These are phyloP conservation scores for Loris lydekkerianus DNA, from an alignment of 2,797 vertebrate genomes.

Conservation along the genomic window DNA sequence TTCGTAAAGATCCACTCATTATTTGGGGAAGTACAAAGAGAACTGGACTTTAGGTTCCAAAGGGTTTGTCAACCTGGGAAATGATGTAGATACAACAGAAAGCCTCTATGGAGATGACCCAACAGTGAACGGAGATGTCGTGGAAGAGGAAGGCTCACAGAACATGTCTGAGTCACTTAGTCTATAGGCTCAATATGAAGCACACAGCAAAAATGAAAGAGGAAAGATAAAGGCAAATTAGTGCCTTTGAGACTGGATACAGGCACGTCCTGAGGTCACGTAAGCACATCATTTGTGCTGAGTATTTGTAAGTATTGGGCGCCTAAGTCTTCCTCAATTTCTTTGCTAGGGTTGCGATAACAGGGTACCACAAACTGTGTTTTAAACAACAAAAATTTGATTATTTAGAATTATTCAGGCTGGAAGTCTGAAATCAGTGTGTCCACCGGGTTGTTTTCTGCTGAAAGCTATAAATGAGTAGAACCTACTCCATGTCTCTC, in stretches of 20 bases:
- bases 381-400: not conserved
- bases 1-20: not conserved
- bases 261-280: not conserved
- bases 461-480: too few species aligned
- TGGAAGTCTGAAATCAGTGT: not conserved
- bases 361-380: not conserved
- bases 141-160: not conserved
- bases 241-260: rapidly evolving
- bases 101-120: not conserved
- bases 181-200: not conserved
- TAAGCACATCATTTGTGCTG: not conserved
- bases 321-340: not conserved
- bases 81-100: not conserved
- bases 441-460: not conserved
- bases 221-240: not conserved
- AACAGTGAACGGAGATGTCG: not conserved
- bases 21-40: not conserved
- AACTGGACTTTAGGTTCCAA: not conserved
- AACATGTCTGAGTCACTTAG: not conserved
- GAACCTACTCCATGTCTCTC: not conserved
- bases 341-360: not conserved
- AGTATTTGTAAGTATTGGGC: not conserved
- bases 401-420: not conserved
- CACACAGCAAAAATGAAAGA: not conserved
- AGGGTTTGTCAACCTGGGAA: not conserved